Evolutionary conservation across 2,888 invertebrate genomes (phyloP), one percentile per base, ranked within the genome.

Genomic region (Rhaphigaster nebulosa): DNA sequence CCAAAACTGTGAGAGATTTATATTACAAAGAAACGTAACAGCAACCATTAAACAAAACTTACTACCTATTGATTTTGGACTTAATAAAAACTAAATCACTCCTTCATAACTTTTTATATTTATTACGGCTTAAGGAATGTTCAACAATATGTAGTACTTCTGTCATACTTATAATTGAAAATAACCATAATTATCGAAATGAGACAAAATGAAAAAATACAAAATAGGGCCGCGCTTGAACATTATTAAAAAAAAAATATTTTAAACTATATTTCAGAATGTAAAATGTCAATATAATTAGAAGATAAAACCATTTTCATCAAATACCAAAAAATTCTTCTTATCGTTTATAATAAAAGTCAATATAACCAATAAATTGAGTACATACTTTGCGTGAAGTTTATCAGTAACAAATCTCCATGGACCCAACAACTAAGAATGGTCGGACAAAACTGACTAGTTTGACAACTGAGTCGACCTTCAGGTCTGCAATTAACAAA

Each of bases 391-490:
- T 76, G 38, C 70, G 70, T 76, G 29, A 65, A 18, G 6, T 76
- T 1, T 38, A 5, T 65, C n/a, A 5, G 6, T 4, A 8, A 12
- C 12, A 15, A 18, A 23, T 18, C 1, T 8, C 65, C 0, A n/a
- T n/a, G n/a, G 15, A 60, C 34, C 34, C 20, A 76, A 18, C 38
- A 34, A 5, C 70, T 8, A 29, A 20, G 15, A 38, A 20, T 0
- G 23, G 8, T 10, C 70, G 34, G 18, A 38, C 34, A 76, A 34
- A 20, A 76, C 70, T 76, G 38, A 38, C 70, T 10, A 20, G 34
- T 76, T 76, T 38, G 70, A 76, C 70, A 29, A 65, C 65, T 65
- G 65, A 52, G 52, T 29, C 65, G 70, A 76, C 70, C 70, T 76
- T 76, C 70, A 23, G 70, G 70, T 76, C 70, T 76, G 70, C 70